Base-by-base conservation (phyloP, 2,113 vertebrate species). In the Ranitomeya imitator region DNA sequence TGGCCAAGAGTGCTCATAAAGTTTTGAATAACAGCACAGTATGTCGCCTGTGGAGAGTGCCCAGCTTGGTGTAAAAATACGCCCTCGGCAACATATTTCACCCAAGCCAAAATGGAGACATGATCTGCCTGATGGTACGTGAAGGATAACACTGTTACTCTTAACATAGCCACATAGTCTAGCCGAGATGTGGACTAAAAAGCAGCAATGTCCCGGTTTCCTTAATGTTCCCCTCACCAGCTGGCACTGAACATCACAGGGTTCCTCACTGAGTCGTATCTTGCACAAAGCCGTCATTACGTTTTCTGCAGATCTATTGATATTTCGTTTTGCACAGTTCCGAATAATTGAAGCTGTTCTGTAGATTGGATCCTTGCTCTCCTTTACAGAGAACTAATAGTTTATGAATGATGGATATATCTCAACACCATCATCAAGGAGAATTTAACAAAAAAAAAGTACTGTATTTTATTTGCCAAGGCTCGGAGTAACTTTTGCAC, bases 241-340 rank as follows among this genome's bases (percentile, higher is more conserved):
- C 81, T 83, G 81, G 81, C 45, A 13, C 14, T 61, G 16, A 59
- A 67, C 59, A 16, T 61, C 13, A 57, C 21, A 7, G 31, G 55
- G 79, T 26, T 9, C 59, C 51, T 54, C 61, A n/a, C 45, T 69
- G n/a, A 69, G 9, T 37, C 51, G 65, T 18, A 54, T 18, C 7
- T 16, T 74, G 23, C 45, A 73, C 52, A 31, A 61, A 23, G 6
- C 37, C 21, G 37, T 23, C 19, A 57, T 73, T 69, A 88, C 12
- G 61, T 81, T 78, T 57, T 73, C 55, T 74, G 82, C 82, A 79
- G 15, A 63, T n/a, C 61, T 61, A 78, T 55, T 57, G 79, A 67
- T 52, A 16, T 61, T 61, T n/a, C 14, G 11, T 65, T 88, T 89
- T 89, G 87, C 73, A 89, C 87, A 85, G 55, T 61, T n/a, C 31